Evolutionary conservation across 2,797 vertebrate species (phyloP).

Genomic region (Acestrorhynchus altus): DNA sequence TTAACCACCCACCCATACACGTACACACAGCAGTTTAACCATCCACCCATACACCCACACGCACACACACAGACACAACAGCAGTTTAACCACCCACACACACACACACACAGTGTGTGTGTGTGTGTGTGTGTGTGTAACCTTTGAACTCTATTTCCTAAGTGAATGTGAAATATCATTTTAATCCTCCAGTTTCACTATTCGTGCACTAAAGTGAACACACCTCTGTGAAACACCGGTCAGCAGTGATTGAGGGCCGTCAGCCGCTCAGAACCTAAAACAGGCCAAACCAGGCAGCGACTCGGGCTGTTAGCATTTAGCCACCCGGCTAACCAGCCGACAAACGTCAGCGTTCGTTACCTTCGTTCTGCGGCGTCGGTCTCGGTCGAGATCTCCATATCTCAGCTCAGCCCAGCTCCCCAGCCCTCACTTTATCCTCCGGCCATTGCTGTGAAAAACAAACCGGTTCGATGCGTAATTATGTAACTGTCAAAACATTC

Average conservation of each 20-base stretch:
- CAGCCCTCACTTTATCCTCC: neutral
- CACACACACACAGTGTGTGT: too few species aligned
- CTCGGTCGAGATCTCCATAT: constrained; percentile 73
- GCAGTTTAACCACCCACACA: too few species aligned
- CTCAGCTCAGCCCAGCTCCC: constrained; percentile 10
- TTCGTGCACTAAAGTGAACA: too few species aligned
- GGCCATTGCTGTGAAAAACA: neutral
- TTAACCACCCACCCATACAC: too few species aligned
- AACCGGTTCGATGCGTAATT: neutral
- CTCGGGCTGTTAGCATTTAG: neutral
- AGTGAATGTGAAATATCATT: too few species aligned
- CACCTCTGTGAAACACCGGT: too few species aligned
- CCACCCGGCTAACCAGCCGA: neutral
- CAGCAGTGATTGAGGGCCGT: neutral
- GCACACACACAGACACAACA: too few species aligned
- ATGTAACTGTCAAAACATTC: neutral
- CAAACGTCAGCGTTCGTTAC: constrained; percentile 51
- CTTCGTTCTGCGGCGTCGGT: constrained; percentile 73
- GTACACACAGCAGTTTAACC: too few species aligned
- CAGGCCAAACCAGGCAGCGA: neutral
- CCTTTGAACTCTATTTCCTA: too few species aligned
- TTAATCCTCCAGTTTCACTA: too few species aligned
- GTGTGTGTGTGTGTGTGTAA: too few species aligned
- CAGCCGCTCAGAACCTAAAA: neutral
- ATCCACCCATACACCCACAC: too few species aligned